Conservation (phyloP, 2,888 invertebrate genomes). For the Polymixis lichenea region DNA sequence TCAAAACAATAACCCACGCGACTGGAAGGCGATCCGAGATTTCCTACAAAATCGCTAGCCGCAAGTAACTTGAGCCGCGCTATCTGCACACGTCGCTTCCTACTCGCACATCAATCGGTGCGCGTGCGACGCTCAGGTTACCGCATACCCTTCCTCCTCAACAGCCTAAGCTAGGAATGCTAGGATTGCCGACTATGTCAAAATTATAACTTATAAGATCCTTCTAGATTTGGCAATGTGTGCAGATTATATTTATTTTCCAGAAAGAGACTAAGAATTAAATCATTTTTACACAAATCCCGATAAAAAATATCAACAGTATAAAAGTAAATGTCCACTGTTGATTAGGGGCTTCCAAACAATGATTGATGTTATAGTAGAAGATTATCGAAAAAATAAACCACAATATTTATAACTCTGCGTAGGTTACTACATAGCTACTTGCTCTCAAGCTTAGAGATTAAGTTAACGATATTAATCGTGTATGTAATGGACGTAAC, state of each 20-base stretch:
- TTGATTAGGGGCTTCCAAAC: neutral
- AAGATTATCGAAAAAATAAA: neutral
- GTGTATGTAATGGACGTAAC: neutral
- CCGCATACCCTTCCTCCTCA: slow-evolving; percentile 57
- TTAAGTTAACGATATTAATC: neutral
- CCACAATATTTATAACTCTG: neutral
- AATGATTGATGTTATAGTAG: neutral
- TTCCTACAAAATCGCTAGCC: slow-evolving; percentile 36
- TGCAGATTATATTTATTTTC: neutral
- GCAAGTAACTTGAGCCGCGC: slow-evolving; percentile 50
- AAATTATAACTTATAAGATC: neutral
- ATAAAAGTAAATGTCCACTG: neutral
- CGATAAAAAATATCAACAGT: neutral
- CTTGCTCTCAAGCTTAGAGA: neutral
- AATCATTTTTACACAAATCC: neutral
- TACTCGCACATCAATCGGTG: slow-evolving; percentile 58
- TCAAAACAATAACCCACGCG: slow-evolving; percentile 36
- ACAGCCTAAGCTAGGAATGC: slow-evolving; percentile 12
- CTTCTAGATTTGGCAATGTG: neutral
- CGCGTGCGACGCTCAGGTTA: slow-evolving; percentile 60
- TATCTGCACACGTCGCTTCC: slow-evolving; percentile 61
- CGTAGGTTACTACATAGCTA: neutral
- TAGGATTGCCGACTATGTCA: slow-evolving; percentile 7
- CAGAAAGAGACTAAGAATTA: neutral
- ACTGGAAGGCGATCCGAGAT: slow-evolving; percentile 20